A percentile compares a stretch with the other conserved stretches of the same genome.
Evolutionary conservation across 2,113 vertebrate genomes (phyloP).

Genomic region (Gavia stellata): DNA sequence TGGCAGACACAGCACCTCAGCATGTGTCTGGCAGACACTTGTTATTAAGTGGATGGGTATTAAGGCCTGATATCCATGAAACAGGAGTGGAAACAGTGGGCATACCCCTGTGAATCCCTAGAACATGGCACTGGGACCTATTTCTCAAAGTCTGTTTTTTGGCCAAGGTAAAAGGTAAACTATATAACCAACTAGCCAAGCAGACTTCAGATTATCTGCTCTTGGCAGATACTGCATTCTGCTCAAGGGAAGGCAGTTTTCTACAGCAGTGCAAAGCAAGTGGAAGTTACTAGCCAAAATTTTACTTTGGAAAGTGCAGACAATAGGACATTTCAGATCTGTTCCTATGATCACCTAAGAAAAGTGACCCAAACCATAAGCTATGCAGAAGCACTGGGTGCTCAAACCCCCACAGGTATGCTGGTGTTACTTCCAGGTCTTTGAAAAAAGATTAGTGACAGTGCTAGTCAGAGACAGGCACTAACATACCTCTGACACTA

Average conservation of each 20-base stretch:
- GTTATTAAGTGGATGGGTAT: not conserved
- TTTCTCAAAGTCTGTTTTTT: not conserved
- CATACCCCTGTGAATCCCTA: not conserved
- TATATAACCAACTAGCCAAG: not conserved
- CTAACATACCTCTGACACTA: conserved; percentile 60
- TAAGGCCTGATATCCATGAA: not conserved
- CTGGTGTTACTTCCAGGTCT: not conserved
- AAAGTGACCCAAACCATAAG: not conserved
- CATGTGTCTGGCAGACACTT: not conserved
- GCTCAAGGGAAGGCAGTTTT: not conserved
- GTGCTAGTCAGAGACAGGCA: not conserved
- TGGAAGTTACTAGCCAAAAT: not conserved
- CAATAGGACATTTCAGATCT: not conserved
- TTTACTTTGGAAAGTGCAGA: not conserved
- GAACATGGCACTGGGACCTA: not conserved
- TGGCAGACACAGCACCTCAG: not conserved
- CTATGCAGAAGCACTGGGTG: not conserved
- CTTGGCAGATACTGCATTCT: not conserved
- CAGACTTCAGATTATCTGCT: not conserved
- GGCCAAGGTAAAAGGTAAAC: not conserved
- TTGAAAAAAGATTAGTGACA: not conserved
- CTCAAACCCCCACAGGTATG: not conserved
- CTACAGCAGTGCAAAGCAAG: not conserved
- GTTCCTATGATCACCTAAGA: not conserved
- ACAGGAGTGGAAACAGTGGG: not conserved